Evolutionary conservation across 2,888 invertebrate genomes (phyloP).

Genomic region (Phragmatobia fuliginosa): DNA sequence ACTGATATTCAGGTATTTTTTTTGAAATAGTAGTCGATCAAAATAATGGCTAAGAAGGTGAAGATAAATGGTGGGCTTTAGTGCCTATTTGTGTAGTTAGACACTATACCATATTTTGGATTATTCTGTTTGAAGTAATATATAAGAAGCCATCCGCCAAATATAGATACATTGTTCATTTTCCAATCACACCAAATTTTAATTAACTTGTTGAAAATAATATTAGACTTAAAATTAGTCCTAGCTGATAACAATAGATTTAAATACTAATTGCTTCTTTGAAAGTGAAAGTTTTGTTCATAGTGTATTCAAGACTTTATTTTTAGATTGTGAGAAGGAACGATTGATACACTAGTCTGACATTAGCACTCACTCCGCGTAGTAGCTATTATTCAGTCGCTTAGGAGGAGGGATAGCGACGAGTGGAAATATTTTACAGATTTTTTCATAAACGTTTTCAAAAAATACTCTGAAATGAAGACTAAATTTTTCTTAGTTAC

Average conservation of each 20-base stretch:
- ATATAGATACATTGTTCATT: too few species aligned
- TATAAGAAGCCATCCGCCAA: too few species aligned
- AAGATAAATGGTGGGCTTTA: too few species aligned
- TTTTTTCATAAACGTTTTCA: background rate
- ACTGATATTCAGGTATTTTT: too few species aligned
- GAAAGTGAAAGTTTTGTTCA: background rate
- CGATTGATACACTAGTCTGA: background rate
- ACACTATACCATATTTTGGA: background rate
- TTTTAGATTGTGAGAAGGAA: background rate
- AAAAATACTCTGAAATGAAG: background rate
- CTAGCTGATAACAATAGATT: background rate
- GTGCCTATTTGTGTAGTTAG: background rate
- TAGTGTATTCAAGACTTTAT: background rate
- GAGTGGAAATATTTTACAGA: background rate
- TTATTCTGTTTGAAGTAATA: background rate
- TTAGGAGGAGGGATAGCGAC: background rate
- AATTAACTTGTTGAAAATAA: too few species aligned
- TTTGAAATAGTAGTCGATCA: too few species aligned
- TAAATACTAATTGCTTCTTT: background rate
- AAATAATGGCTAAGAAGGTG: too few species aligned
- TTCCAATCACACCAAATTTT: too few species aligned
- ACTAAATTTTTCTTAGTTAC: background rate
- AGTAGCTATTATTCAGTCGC: slow-evolving; percentile 9
- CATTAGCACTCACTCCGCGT: slow-evolving; percentile 4
- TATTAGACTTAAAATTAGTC: too few species aligned